Base-by-base conservation (phyloP, 2,888 invertebrate species). In the Dendrolimus pini region DNA sequence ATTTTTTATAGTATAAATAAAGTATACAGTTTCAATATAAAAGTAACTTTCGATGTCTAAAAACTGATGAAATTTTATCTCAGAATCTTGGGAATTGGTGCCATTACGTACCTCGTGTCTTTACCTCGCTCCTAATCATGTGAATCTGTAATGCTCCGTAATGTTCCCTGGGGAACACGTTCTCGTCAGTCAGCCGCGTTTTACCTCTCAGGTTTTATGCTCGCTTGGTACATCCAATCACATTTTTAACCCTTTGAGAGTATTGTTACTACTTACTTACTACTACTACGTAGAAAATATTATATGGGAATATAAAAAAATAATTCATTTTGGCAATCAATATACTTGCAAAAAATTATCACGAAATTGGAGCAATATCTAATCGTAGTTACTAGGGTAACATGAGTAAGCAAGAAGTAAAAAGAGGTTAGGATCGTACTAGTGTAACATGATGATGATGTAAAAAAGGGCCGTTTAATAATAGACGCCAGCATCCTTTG, bases 101-200 rank as follows among this genome's bases (percentile, higher is more conserved):
- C 30, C 6, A 56, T 55, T 59, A 59, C 55, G 55, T 54, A 74
- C 65, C 71, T 75, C 72, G 68, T 70, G 58, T 58, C 53, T 30
- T 9, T 47, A 47, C 47, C 47, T 47, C 47, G 47, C 81, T 82
- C 75, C 74, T 80, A 70, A 71, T 63, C 68, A 67, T 71, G 73
- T 82, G 81, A 81, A 82, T 80, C 69, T 68, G 69, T 83, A 80
- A 83, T 80, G 72, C 67, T 74, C 61, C 63, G 63, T 62, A 57
- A 63, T 66, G 62, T 63, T 71, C 78, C 68, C 47, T 60, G 70
- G 75, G 77, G 71, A 64, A 66, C 41, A 62, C 59, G 61, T 64
- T 63, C 56, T 57, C 56, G 57, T 60, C 59, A 57, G 59, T 54
- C 55, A 61, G 64, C 12, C 47, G 47, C 47, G 47, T 47, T 61